These are phyloP conservation scores for Notocelia uddmanniana DNA, from an alignment of 2,888 invertebrate species.

Conservation along the genomic window DNA sequence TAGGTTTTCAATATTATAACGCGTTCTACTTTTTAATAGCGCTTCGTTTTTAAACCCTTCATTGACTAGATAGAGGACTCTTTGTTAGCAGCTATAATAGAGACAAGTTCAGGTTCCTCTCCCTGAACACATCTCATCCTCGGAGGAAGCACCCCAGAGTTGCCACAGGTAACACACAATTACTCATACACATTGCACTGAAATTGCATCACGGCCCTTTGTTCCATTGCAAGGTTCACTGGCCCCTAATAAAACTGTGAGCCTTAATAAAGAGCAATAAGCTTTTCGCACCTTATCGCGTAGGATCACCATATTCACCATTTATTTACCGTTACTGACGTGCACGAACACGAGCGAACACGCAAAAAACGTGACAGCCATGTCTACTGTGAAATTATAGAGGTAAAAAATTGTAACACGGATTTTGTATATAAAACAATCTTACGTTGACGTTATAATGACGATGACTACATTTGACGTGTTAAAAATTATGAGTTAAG, in stretches of 20 bases:
- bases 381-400: slow-evolving; percentile 28
- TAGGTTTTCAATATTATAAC: no score
- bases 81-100: no score
- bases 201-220: slow-evolving; percentile 20
- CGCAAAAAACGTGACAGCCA: slow-evolving; percentile 38
- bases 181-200: not conserved
- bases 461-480: no score
- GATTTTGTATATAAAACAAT: slow-evolving; percentile 2
- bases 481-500: no score
- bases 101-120: no score
- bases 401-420: slow-evolving; percentile 21
- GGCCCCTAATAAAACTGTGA: slow-evolving; percentile 36
- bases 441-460: not conserved
- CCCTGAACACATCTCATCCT: no score
- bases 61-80: no score
- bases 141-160: no score
- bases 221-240: slow-evolving; percentile 26
- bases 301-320: slow-evolving; percentile 54
- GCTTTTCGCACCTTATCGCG: slow-evolving; percentile 55
- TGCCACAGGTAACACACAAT: not conserved
- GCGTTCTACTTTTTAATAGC: no score
- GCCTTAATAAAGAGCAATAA: slow-evolving; percentile 51
- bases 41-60: no score
- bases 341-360: slow-evolving; percentile 33
- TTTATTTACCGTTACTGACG: slow-evolving; percentile 54